These are phyloP conservation scores for Darevskia nairensis DNA, from an alignment of 2,797 vertebrate species.

Conservation along the genomic window DNA sequence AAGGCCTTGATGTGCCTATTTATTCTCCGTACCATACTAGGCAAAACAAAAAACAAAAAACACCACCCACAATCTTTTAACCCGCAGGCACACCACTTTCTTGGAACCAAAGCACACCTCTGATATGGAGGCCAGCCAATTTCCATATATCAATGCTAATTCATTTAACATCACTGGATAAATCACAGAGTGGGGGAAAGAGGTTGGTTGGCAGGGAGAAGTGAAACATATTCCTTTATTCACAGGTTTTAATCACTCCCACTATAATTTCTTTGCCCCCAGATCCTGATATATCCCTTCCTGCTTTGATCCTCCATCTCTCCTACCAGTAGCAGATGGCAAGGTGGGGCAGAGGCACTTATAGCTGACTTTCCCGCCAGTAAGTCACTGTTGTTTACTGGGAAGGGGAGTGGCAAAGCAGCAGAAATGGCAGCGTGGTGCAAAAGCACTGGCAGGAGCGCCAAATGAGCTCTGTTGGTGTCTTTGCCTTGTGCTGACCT, in stretches of 20 bases:
- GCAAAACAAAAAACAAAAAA: neutral
- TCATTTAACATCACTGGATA: neutral
- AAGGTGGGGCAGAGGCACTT: no score
- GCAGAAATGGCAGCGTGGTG: no score
- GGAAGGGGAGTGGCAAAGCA: no score
- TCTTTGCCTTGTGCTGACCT: no score
- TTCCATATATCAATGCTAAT: slow-evolving; percentile 18
- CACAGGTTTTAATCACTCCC: neutral
- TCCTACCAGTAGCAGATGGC: no score
- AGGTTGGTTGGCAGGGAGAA: neutral
- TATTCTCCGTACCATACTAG: slow-evolving; percentile 17
- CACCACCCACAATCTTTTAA: neutral
- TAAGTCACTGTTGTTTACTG: no score
- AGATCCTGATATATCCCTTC: neutral
- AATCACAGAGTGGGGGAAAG: slow-evolving; percentile 25
- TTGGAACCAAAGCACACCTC: slow-evolving; percentile 10
- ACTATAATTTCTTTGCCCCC: neutral
- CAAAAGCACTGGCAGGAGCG: no score
- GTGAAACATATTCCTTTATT: slow-evolving; percentile 18
- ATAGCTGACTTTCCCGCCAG: no score
- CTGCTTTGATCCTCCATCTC: neutral
- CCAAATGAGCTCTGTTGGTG: no score
- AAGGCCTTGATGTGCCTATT: slow-evolving; percentile 1
- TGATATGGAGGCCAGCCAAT: neutral
- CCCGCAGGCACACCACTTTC: slow-evolving; percentile 16